phyloP scores from a whole-genome alignment of 2,113 vertebrate species.

The Chinchilla lanigera region DNA sequence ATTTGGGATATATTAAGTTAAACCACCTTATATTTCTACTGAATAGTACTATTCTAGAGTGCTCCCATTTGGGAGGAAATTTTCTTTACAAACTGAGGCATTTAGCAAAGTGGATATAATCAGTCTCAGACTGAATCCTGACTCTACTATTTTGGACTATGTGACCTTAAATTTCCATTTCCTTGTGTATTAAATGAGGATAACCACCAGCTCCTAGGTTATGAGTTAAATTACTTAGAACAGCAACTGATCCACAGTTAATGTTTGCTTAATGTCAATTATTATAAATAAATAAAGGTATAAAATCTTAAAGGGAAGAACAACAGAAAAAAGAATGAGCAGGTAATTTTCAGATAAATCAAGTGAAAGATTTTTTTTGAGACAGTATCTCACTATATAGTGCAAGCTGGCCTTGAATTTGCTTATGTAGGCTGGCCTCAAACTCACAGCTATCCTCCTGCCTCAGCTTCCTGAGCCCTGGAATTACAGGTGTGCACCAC shows the following conservation, averaged over 20 bases:
- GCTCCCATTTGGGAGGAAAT: neutral
- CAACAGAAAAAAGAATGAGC: conserved; percentile 45
- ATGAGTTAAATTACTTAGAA: conserved; percentile 49
- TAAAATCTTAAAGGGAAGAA: conserved; percentile 18
- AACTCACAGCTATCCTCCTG: neutral
- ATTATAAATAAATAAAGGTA: conserved; percentile 21
- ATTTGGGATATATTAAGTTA: neutral
- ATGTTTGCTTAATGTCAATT: conserved; percentile 40
- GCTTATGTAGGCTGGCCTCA: neutral
- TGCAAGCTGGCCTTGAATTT: neutral
- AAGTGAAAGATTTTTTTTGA: conserved; percentile 20
- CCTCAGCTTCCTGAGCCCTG: neutral
- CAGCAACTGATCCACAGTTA: neutral
- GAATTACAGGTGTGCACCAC: neutral
- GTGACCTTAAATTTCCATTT: conserved; percentile 48
- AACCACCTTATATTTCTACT: conserved; percentile 20
- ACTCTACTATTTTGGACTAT: neutral
- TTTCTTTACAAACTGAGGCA: conserved; percentile 51
- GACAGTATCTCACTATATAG: neutral
- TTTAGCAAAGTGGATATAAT: conserved; percentile 44
- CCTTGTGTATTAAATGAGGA: conserved; percentile 8
- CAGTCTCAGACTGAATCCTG: conserved; percentile 27
- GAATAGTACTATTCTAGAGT: neutral
- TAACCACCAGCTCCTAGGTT: neutral
- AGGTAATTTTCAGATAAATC: conserved; percentile 65